These are phyloP conservation scores for Helicoverpa zea DNA, from an alignment of 1,140 invertebrate genomes.

Conservation along the genomic window DNA sequence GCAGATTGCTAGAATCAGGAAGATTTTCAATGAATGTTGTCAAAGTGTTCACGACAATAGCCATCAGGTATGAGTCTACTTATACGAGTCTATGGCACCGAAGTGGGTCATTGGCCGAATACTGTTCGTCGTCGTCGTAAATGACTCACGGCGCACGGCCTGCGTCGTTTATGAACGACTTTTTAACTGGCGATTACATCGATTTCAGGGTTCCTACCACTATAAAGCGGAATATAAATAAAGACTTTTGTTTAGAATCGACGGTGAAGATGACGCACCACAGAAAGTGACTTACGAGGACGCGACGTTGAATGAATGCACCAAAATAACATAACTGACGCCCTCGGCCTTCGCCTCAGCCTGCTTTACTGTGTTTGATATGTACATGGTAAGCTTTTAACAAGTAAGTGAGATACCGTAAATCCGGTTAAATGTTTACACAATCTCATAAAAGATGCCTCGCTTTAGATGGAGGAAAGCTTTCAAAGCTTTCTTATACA, in stretches of 20 bases:
- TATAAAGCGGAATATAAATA: slow-evolving; percentile 41
- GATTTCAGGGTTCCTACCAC: slow-evolving; percentile 36
- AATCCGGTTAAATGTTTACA: slow-evolving; percentile 36
- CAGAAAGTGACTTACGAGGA: slow-evolving; percentile 64
- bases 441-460: background rate
- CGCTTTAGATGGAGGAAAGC: background rate
- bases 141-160: slow-evolving; percentile 70
- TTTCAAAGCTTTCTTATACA: background rate
- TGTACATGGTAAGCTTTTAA: slow-evolving; percentile 8
- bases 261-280: slow-evolving; percentile 61
- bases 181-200: slow-evolving; percentile 56
- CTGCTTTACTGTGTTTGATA: slow-evolving; percentile 34
- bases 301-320: slow-evolving; percentile 74
- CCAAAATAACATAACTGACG: slow-evolving; percentile 67
- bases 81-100: slow-evolving; percentile 64
- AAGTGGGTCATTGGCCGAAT: slow-evolving; percentile 84
- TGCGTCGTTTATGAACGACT: slow-evolving; percentile 69
- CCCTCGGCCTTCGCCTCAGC: slow-evolving; percentile 68
- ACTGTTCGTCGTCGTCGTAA: slow-evolving; percentile 66
- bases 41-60: slow-evolving; percentile 53
- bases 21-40: background rate
- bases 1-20: background rate
- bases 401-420: background rate
- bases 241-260: slow-evolving; percentile 46
- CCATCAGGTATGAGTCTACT: slow-evolving; percentile 54